These are phyloP conservation scores for Pelecanus crispus DNA, from an alignment of 2,113 vertebrate species.

Conservation along the genomic window DNA sequence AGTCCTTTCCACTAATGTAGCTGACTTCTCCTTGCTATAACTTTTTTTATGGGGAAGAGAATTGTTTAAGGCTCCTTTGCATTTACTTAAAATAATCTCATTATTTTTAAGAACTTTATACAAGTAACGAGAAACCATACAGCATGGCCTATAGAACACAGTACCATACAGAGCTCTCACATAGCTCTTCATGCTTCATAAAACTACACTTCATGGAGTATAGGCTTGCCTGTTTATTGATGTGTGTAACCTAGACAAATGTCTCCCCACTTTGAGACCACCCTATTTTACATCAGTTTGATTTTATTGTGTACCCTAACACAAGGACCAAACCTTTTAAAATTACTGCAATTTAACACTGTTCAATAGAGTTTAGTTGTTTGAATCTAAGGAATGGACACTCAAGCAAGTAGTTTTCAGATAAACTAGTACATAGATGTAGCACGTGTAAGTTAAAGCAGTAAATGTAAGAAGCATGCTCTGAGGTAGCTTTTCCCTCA, in stretches of 20 bases:
- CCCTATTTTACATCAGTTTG: neutral
- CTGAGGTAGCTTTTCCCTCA: neutral
- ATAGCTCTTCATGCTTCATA: neutral
- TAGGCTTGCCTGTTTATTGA: neutral
- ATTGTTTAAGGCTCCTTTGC: neutral
- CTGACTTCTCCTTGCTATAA: neutral
- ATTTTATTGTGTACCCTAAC: neutral
- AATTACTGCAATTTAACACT: neutral
- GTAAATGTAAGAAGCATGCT: neutral
- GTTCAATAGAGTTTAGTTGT: neutral
- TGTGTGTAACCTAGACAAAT: neutral
- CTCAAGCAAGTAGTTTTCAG: neutral
- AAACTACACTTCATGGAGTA: neutral
- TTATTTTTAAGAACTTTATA: neutral
- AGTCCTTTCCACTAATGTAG: neutral
- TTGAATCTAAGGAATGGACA: neutral
- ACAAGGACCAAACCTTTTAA: neutral
- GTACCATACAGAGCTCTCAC: neutral
- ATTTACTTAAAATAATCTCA: neutral
- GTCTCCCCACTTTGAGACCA: neutral
- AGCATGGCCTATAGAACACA: neutral
- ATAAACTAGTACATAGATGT: neutral
- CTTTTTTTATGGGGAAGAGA: neutral
- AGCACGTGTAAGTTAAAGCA: neutral
- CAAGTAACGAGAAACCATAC: neutral